Evolutionary conservation across 2,113 vertebrate species (phyloP).

Genomic region (Cromileptes altivelis): DNA sequence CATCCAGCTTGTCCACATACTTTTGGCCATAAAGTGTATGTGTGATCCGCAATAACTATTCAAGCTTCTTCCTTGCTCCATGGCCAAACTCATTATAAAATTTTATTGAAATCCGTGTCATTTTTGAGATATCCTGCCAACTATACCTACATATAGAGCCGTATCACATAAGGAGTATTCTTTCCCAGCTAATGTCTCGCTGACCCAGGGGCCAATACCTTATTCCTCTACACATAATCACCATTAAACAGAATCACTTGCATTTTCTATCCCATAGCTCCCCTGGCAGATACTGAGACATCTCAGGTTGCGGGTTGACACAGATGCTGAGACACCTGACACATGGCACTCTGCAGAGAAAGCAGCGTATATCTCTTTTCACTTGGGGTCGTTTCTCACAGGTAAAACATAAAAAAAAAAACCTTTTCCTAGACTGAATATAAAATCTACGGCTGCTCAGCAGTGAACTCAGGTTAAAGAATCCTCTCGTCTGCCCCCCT

Average conservation of each 20-base stretch:
- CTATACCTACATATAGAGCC: background rate
- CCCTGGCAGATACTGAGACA: background rate
- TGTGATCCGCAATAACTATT: background rate
- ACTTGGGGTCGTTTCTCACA: background rate
- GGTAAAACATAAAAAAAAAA: background rate
- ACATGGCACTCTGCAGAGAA: background rate
- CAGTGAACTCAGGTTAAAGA: conserved; percentile 14
- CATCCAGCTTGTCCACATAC: background rate
- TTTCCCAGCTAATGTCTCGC: background rate
- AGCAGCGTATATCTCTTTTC: conserved; percentile 12
- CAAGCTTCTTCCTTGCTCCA: too few species aligned
- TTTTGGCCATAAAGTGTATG: background rate
- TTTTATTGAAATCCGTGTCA: background rate
- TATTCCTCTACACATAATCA: conserved; percentile 19
- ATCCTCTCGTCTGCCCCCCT: background rate
- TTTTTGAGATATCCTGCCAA: background rate
- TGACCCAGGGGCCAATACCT: conserved; percentile 18
- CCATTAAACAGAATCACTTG: background rate
- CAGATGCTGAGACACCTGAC: conserved; percentile 9
- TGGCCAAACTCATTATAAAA: too few species aligned
- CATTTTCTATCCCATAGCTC: background rate
- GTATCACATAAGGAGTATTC: background rate
- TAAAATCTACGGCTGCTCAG: background rate
- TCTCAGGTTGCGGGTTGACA: background rate
- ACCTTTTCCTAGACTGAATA: background rate